Conservation (phyloP, 2,113 vertebrate species). For the Psophia crepitans region DNA sequence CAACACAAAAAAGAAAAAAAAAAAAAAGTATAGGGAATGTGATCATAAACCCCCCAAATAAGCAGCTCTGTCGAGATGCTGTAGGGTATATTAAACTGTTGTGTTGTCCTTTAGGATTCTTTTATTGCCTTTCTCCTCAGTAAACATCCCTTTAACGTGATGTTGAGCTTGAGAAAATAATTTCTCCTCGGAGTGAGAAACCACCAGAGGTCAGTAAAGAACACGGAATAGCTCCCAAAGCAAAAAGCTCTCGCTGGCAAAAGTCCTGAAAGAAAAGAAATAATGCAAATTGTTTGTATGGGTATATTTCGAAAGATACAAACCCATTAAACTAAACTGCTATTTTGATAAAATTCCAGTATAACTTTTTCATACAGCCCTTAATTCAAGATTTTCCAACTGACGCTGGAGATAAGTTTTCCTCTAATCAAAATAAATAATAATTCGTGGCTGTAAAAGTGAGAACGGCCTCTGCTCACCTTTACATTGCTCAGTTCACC, state of each 20-base stretch:
- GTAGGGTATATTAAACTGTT: background rate
- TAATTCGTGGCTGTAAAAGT: background rate
- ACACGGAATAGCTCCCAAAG: background rate
- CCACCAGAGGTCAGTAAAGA: slow-evolving; percentile 74
- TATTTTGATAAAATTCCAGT: background rate
- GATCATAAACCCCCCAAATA: background rate
- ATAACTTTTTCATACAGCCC: background rate
- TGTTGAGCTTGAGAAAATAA: background rate
- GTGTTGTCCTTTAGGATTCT: background rate
- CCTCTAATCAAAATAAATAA: background rate
- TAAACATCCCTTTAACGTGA: rapidly evolving
- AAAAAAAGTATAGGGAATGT: too few species aligned
- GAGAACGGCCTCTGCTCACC: background rate
- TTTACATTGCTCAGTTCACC: background rate
- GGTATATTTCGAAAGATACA: background rate
- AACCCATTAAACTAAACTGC: background rate
- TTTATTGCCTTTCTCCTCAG: too few species aligned
- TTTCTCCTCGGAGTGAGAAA: background rate
- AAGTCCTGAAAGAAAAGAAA: background rate
- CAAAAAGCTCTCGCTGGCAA: background rate
- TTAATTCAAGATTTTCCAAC: background rate
- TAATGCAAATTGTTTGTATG: background rate
- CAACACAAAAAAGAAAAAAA: background rate
- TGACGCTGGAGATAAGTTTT: background rate
- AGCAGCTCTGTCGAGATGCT: background rate